Percentiles rank a stretch among this genome's conserved stretches.
phyloP scores from a whole-genome alignment of 2,888 invertebrate genomes.

The Myopa tessellatipennis region DNA sequence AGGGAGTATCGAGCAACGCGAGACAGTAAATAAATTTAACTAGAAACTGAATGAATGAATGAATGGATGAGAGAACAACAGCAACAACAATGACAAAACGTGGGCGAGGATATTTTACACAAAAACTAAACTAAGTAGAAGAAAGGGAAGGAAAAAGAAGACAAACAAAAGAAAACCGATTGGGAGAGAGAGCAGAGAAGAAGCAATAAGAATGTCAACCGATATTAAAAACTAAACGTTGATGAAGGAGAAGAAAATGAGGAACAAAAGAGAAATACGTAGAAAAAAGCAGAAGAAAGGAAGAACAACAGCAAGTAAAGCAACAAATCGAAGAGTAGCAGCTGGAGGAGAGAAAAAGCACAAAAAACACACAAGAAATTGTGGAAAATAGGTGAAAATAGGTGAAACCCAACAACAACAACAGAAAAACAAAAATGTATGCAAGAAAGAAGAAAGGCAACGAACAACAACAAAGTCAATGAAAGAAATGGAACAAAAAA shows the following conservation, averaged over 20 bases:
- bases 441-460: neutral
- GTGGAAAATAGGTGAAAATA: neutral
- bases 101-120: neutral
- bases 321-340: neutral
- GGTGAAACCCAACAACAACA: neutral
- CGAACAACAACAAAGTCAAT: neutral
- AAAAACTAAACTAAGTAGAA: neutral
- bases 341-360: too few species aligned
- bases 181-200: neutral
- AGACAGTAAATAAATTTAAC: neutral
- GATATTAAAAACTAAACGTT: neutral
- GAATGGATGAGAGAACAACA: too few species aligned
- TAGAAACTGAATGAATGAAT: neutral
- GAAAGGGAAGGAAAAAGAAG: neutral
- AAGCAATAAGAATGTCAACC: slow-evolving; percentile 10
- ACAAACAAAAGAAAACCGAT: neutral
- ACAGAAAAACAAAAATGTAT: too few species aligned
- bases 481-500: neutral
- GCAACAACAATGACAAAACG: neutral
- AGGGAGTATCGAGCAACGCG: neutral
- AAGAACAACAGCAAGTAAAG: neutral
- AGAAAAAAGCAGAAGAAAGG: neutral
- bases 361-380: neutral
- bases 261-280: neutral
- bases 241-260: neutral